These are phyloP conservation scores for Spermophilus dauricus DNA, from an alignment of 2,113 vertebrate species.

Conservation along the genomic window DNA sequence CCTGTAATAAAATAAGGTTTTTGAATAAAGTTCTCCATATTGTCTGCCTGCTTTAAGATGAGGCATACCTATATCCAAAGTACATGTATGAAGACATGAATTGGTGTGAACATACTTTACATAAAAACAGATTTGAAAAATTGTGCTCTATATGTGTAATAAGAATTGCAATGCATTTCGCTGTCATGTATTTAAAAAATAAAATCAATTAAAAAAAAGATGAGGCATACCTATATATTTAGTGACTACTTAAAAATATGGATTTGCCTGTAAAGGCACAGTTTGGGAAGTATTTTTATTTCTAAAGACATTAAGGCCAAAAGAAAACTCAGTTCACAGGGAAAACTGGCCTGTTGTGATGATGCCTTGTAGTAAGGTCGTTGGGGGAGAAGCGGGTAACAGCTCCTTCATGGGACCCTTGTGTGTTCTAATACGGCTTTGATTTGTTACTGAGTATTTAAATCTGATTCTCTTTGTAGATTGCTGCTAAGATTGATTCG, in stretches of 20 bases:
- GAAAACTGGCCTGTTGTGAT: neutral
- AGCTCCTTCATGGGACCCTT: neutral
- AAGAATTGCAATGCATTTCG: no score
- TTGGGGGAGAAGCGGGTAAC: neutral
- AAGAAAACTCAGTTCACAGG: neutral
- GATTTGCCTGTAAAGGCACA: neutral
- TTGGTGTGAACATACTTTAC: no score
- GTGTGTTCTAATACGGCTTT: neutral
- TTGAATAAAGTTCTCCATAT: neutral
- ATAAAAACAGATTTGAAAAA: no score
- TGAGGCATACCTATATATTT: neutral
- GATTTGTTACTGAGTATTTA: slow-evolving; percentile 71
- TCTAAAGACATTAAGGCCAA: slow-evolving; percentile 1
- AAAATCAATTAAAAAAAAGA: neutral
- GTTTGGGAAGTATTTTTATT: neutral
- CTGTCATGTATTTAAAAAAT: no score
- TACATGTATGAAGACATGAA: no score
- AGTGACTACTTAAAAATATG: neutral
- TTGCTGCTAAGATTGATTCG: slow-evolving; percentile 98
- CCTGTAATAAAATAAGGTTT: neutral
- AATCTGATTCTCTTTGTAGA: slow-evolving; percentile 88
- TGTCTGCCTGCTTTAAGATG: neutral
- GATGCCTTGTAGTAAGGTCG: fast-evolving
- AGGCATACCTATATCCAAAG: neutral
- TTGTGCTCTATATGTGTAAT: no score